Conservation (phyloP, 2,797 vertebrate genomes). For the Ctenosaura bakeri region DNA sequence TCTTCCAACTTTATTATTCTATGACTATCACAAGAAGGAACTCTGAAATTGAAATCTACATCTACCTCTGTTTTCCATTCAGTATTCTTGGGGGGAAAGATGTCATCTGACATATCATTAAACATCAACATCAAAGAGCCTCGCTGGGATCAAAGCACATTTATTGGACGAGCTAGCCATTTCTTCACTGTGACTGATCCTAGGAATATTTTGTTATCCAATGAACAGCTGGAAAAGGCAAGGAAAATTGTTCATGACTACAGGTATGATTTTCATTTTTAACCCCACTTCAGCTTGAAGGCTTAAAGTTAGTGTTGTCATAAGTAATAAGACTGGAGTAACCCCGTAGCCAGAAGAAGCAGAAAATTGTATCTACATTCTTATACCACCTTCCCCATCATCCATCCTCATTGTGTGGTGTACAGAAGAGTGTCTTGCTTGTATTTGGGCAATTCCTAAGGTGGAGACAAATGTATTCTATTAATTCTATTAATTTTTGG, state of each 20-base stretch:
- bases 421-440: no score
- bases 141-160: conserved; percentile 97
- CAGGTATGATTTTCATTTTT: conserved; percentile 83
- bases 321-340: neutral
- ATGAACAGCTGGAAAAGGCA: conserved; percentile 89
- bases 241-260: conserved; percentile 92
- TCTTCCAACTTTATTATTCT: no score
- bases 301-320: neutral
- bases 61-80: conserved; percentile 34
- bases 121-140: conserved; percentile 97
- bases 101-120: conserved; percentile 90
- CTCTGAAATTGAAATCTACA: conserved; percentile 37
- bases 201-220: conserved; percentile 92
- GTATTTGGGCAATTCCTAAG: no score
- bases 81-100: conserved; percentile 76
- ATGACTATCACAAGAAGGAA: neutral
- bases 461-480: no score
- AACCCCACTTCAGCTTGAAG: neutral
- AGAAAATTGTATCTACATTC: neutral
- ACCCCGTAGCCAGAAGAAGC: neutral
- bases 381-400: no score
- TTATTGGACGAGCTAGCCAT: conserved; percentile 92
- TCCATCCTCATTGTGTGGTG: no score
- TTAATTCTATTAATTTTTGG: neutral
- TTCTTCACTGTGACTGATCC: conserved; percentile 99